phyloP scores from a whole-genome alignment of 53 echinoderm and acorn worm genomes.

The Zoroaster sp. region DNA sequence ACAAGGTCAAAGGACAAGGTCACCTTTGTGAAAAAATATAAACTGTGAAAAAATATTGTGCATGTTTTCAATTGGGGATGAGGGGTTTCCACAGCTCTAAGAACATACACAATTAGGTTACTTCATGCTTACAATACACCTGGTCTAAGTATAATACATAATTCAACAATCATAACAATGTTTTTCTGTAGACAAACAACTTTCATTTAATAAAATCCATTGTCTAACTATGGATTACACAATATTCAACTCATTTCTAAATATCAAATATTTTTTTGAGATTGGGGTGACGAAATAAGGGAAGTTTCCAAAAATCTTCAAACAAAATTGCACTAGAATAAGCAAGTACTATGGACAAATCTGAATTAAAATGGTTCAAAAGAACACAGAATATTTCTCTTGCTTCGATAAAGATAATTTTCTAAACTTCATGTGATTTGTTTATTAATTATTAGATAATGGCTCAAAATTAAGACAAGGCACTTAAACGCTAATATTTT shows the following conservation, averaged over 20 bases:
- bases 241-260: background rate
- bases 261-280: background rate
- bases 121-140: too few relatives aligned
- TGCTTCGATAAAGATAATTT: background rate
- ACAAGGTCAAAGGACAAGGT: too few relatives aligned
- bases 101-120: too few relatives aligned
- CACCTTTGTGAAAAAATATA: too few relatives aligned
- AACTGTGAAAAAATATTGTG: too few relatives aligned
- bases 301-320: background rate
- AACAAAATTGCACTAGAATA: conserved; percentile 12
- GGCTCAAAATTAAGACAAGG: background rate
- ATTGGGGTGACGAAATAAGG: background rate
- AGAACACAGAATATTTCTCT: too few relatives aligned
- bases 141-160: background rate
- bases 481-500: conserved; percentile 4
- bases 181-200: background rate
- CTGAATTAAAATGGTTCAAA: background rate
- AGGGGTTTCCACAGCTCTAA: too few relatives aligned
- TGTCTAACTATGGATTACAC: conserved; percentile 1
- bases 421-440: background rate
- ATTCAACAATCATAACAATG: background rate
- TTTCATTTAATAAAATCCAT: conserved; percentile 20
- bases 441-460: background rate
- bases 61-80: too few relatives aligned
- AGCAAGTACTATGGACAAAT: background rate